A percentile compares a stretch with the other conserved stretches of the same genome.
These are phyloP conservation scores for Watsonalla binaria DNA, from an alignment of 2,888 invertebrate species.

Conservation along the genomic window DNA sequence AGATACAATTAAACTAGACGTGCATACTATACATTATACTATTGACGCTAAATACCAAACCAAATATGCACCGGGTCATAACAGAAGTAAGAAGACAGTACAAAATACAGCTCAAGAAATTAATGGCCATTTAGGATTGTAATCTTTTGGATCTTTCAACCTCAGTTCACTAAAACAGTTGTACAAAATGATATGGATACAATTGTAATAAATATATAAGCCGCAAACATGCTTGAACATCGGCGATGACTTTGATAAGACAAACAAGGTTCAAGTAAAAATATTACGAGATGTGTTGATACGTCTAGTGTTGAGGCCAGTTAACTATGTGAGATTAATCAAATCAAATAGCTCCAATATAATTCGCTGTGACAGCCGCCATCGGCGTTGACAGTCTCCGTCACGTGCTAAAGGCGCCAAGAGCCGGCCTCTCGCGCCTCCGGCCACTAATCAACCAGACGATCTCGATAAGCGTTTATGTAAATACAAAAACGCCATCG, in stretches of 20 bases:
- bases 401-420: not conserved
- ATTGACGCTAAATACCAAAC: no score
- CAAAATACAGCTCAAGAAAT: no score
- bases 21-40: no score
- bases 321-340: not conserved
- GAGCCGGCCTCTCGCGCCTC: not conserved
- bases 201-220: no score
- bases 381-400: not conserved
- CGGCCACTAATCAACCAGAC: not conserved
- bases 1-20: no score
- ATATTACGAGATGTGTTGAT: not conserved
- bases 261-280: not conserved
- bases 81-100: no score
- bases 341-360: slow-evolving; percentile 2
- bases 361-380: slow-evolving; percentile 8
- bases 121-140: no score
- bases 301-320: not conserved
- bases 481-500: slow-evolving; percentile 1
- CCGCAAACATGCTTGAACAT: not conserved
- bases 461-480: slow-evolving; percentile 6
- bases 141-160: no score
- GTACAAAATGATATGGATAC: no score
- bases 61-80: no score
- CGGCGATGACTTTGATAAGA: not conserved
- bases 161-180: no score